Evolutionary conservation across 2,888 invertebrate species (phyloP), one percentile per base, ranked within the genome.

Genomic region (Eupithecia tripunctaria): DNA sequence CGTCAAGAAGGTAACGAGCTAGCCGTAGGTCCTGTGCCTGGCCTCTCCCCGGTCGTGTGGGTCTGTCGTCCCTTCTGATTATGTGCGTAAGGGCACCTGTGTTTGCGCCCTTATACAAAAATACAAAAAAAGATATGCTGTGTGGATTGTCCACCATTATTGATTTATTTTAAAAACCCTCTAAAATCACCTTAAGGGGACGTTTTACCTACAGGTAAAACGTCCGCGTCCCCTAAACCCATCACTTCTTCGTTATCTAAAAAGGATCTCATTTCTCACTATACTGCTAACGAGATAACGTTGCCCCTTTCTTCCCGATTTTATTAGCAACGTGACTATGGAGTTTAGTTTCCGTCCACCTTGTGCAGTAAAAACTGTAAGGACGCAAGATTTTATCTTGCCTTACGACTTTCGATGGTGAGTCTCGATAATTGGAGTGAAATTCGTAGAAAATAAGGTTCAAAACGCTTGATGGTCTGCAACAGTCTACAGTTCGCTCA

Each of bases 311-410:
- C 15, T 18, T 14, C 38, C 36, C 21, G 1, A 18, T n/a, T 64
- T 38, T 64, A 38, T 64, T 38, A 64, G 38, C 64, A 64, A 64
- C 38, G 64, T 64, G 64, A 64, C 38, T 64, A 0, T 36, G 15
- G 38, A 12, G 25, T 64, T 64, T 15, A 36, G n/a, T 36, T 56
- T 12, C 25, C 56, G 21, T 12, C n/a, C 12, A 25, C 63, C 8
- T 64, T 38, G 15, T 60, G 60, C 18, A 29, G 29, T 60, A 18
- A 60, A 59, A 29, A 18, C 29, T 60, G 29, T 15, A 27, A 29
- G 25, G 60, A 60, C 27, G 27, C 15, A 59, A 59, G 47, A 51
- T 51, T 56, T 12, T 14, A 25, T 14, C 12, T 56, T 25, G 21
- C n/a, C 21, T 56, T 25, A 25, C 56, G 56, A 56, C 56, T 12